A percentile compares a stretch with the other conserved stretches of the same genome.
Evolutionary conservation across 2,888 invertebrate species (phyloP).

Genomic region (Andrena fulva): DNA sequence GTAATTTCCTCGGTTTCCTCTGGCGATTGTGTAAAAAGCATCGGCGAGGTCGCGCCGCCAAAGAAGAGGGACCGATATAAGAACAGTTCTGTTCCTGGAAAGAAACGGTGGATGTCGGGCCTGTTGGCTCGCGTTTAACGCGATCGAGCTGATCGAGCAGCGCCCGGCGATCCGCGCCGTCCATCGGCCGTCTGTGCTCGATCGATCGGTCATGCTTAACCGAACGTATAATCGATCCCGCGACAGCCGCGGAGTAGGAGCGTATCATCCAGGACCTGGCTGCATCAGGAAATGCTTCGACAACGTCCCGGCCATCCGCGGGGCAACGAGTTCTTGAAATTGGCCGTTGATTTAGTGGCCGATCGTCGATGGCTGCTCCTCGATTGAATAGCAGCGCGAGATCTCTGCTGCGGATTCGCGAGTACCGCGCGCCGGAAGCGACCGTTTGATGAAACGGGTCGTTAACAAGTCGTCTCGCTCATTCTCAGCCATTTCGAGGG

Average conservation of each 20-base stretch:
- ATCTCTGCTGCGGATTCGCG: neutral
- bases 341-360: constrained; percentile 27
- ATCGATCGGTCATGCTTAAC: constrained; percentile 64
- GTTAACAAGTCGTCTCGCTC: neutral
- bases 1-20: constrained; percentile 29
- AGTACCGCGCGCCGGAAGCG: neutral
- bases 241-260: constrained; percentile 26
- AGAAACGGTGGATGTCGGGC: constrained; percentile 11
- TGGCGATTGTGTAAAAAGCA: constrained; percentile 2
- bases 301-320: constrained; percentile 11
- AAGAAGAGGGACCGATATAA: neutral
- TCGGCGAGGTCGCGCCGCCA: neutral
- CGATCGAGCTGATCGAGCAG: constrained; percentile 24
- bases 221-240: constrained; percentile 58
- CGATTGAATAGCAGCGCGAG: neutral
- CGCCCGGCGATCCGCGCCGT: constrained; percentile 14
- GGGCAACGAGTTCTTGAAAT: constrained; percentile 33
- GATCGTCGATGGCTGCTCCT: neutral
- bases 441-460: neutral
- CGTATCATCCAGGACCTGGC: constrained; percentile 50
- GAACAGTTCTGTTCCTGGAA: constrained; percentile 18
- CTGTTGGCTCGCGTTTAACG: constrained; percentile 28
- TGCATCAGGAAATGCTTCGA: constrained; percentile 47
- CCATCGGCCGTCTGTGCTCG: constrained; percentile 35
- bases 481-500: neutral